A percentile compares a stretch with the other conserved stretches of the same genome.
Evolutionary conservation across 2,888 invertebrate genomes (phyloP).

Genomic region (Nezara viridula): DNA sequence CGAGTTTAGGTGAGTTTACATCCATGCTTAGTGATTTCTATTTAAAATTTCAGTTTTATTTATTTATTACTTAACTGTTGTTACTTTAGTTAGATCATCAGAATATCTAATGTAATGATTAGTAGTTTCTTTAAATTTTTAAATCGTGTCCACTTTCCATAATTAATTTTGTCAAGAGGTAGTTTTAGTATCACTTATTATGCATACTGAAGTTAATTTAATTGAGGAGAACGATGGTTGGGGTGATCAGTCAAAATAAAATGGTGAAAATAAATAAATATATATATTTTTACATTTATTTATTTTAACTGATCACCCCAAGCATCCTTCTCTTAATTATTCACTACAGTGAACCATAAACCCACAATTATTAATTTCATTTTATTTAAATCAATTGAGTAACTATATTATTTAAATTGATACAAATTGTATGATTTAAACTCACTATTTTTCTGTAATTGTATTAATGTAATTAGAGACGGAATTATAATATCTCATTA

Average conservation of each 20-base stretch:
- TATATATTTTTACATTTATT: too few relatives aligned
- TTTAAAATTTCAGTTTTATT: not conserved
- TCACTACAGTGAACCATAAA: too few relatives aligned
- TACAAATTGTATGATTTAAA: not conserved
- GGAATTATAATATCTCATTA: not conserved
- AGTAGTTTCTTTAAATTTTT: not conserved
- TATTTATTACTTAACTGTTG: not conserved
- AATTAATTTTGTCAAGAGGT: not conserved
- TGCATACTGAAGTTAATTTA: not conserved
- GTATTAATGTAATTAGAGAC: too few relatives aligned
- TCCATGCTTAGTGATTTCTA: not conserved
- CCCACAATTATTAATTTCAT: too few relatives aligned
- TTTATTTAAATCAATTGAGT: not conserved
- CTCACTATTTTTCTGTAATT: too few relatives aligned
- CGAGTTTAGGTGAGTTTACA: conserved; percentile 64
- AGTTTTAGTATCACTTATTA: not conserved
- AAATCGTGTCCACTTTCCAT: not conserved
- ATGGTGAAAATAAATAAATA: too few relatives aligned
- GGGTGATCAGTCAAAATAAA: too few relatives aligned
- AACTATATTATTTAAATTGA: not conserved
- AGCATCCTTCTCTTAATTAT: too few relatives aligned
- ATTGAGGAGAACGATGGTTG: too few relatives aligned
- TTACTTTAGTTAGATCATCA: not conserved
- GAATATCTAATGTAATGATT: not conserved
- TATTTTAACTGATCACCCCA: too few relatives aligned